Evolutionary conservation across 2,888 invertebrate genomes (phyloP).

Genomic region (Lithophane semibrunnea): DNA sequence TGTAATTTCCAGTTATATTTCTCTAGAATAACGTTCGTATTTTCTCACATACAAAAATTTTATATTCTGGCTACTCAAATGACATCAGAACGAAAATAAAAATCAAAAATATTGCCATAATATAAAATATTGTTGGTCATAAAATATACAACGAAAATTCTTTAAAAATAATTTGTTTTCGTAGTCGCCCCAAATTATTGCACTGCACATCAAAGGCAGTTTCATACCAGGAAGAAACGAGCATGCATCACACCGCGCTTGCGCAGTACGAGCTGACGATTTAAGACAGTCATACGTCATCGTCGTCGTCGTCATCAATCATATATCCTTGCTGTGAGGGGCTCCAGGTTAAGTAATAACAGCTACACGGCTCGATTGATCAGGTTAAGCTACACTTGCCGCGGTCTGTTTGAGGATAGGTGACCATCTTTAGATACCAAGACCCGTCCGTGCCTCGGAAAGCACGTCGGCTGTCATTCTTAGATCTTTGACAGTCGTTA

Average conservation of each 20-base stretch:
- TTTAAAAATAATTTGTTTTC: not conserved
- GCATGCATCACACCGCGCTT: not conserved
- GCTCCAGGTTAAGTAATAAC: too few species aligned
- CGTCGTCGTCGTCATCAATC: too few species aligned
- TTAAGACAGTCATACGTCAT: too few species aligned
- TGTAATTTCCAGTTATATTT: slow-evolving; percentile 9
- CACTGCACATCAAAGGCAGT: not conserved
- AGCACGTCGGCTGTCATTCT: too few species aligned
- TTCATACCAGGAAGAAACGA: not conserved
- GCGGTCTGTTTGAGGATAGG: too few species aligned
- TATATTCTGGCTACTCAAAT: slow-evolving; percentile 24
- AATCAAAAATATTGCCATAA: slow-evolving; percentile 4
- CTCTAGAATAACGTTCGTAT: slow-evolving; percentile 7
- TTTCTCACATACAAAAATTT: slow-evolving; percentile 29
- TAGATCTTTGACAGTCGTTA: too few species aligned
- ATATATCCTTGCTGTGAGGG: too few species aligned
- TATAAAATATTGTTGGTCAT: slow-evolving; percentile 24
- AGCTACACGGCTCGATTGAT: too few species aligned
- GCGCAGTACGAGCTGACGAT: too few species aligned
- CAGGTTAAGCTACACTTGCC: too few species aligned
- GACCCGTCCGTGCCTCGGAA: too few species aligned
- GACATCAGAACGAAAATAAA: slow-evolving; percentile 25
- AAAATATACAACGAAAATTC: not conserved
- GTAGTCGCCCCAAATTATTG: not conserved
- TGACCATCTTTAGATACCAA: too few species aligned